Conservation (phyloP, 1,140 invertebrate genomes). For the Pogonomyrmex barbatus region DNA sequence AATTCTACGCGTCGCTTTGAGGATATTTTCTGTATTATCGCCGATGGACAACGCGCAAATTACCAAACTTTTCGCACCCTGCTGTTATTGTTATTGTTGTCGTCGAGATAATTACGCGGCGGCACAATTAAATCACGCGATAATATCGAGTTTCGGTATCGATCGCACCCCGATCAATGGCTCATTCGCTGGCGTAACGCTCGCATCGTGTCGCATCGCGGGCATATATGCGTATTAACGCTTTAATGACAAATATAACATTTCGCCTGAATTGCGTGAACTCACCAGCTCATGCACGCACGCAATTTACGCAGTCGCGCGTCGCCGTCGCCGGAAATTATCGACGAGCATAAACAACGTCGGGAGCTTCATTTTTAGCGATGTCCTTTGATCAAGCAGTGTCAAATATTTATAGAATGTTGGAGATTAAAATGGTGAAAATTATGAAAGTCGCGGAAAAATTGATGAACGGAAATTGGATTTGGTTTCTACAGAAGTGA, state of each 20-base stretch:
- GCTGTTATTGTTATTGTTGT: constrained; percentile 62
- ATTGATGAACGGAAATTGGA: constrained; percentile 15
- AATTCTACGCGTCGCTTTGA: not conserved
- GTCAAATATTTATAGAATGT: constrained; percentile 21
- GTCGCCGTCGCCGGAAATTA: constrained; percentile 52
- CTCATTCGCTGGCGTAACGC: constrained; percentile 32
- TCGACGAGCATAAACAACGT: constrained; percentile 44
- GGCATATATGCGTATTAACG: constrained; percentile 41
- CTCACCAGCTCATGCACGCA: constrained; percentile 9
- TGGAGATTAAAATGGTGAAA: constrained; percentile 2
- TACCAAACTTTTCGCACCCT: constrained; percentile 56
- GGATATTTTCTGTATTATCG: constrained; percentile 14
- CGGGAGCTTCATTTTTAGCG: constrained; percentile 34
- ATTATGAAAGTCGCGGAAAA: constrained; percentile 16
- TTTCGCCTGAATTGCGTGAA: constrained; percentile 56
- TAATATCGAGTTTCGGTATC: constrained; percentile 61
- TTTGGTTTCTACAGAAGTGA: not conserved
- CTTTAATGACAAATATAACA: constrained; percentile 64
- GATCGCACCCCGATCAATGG: constrained; percentile 48
- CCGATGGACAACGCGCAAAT: constrained; percentile 41
- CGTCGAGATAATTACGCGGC: constrained; percentile 61
- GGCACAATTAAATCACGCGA: constrained; percentile 56
- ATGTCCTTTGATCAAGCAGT: constrained; percentile 15
- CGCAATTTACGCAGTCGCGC: constrained; percentile 49
- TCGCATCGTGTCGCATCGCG: constrained; percentile 12